These are phyloP conservation scores for Tridacna gigas DNA, from an alignment of 2,888 invertebrate species.

Conservation along the genomic window DNA sequence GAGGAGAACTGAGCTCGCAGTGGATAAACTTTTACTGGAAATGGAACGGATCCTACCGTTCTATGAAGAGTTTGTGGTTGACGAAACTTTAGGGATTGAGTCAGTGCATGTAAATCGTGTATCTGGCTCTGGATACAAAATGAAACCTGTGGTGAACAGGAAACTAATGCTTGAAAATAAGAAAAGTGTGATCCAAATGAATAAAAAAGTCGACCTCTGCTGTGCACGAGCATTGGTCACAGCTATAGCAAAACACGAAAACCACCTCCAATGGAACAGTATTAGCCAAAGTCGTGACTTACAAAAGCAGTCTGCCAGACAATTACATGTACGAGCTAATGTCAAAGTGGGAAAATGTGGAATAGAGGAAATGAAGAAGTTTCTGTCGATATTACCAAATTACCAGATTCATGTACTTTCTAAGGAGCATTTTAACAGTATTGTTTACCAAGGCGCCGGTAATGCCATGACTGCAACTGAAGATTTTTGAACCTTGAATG, in stretches of 20 bases:
- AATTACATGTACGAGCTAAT: conserved; percentile 12
- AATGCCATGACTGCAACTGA: neutral
- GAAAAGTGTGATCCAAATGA: conserved; percentile 35
- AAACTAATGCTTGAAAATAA: conserved; percentile 20
- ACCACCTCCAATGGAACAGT: conserved; percentile 29
- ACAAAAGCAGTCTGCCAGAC: conserved; percentile 1
- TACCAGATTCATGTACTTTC: conserved; percentile 45
- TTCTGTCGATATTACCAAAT: conserved; percentile 33
- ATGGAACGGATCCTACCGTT: conserved; percentile 50
- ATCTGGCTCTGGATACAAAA: conserved; percentile 10
- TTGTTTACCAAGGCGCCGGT: conserved; percentile 10
- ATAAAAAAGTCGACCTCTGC: conserved; percentile 26
- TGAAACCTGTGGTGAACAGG: conserved; percentile 26
- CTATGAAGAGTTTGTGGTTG: conserved; percentile 50
- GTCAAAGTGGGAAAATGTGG: conserved; percentile 16
- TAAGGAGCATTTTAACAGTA: conserved; percentile 49
- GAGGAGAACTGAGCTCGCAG: conserved; percentile 32
- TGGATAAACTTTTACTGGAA: conserved; percentile 44
- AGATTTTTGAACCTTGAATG: neutral
- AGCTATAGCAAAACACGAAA: conserved; percentile 29
- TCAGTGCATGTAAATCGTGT: conserved; percentile 19
- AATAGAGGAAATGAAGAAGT: conserved; percentile 37
- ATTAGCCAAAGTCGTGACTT: conserved; percentile 21
- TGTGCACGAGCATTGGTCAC: conserved; percentile 37
- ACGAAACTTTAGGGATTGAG: conserved; percentile 41